Conservation (phyloP, 1,140 invertebrate species). For the Drosophila nebulosa region DNA sequence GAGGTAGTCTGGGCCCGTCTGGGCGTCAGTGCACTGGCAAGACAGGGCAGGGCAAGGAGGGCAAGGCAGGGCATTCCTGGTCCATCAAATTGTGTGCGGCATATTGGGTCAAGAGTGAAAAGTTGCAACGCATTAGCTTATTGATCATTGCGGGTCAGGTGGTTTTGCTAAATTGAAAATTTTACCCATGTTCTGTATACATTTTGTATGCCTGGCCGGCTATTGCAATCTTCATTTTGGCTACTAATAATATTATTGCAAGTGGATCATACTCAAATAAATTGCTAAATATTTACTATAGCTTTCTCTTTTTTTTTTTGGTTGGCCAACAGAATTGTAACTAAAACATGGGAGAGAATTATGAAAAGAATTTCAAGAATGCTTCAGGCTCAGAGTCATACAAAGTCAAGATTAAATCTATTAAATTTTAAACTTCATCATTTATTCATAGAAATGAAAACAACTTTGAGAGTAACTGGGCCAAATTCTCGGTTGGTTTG, state of each 20-base stretch:
- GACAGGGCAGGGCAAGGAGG: not conserved
- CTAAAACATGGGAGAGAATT: too few relatives aligned
- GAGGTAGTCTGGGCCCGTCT: not conserved
- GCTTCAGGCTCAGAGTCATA: too few relatives aligned
- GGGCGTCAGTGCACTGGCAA: too few relatives aligned
- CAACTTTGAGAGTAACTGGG: too few relatives aligned
- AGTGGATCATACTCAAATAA: not conserved
- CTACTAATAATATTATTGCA: not conserved
- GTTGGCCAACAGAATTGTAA: too few relatives aligned
- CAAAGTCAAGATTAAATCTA: too few relatives aligned
- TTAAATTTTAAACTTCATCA: too few relatives aligned
- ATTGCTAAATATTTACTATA: not conserved
- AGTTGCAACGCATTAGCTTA: conserved; percentile 36
- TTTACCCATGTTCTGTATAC: conserved; percentile 2
- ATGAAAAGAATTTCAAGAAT: too few relatives aligned
- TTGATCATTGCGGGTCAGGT: conserved; percentile 22
- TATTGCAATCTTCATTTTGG: not conserved
- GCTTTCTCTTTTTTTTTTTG: not conserved
- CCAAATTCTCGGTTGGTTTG: too few relatives aligned
- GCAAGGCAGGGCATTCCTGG: conserved; percentile 13
- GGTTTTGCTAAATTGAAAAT: conserved; percentile 7
- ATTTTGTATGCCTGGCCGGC: not conserved
- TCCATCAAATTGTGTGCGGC: conserved; percentile 40
- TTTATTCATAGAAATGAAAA: too few relatives aligned
- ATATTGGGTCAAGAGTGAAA: conserved; percentile 49